A percentile compares a stretch with the other conserved stretches of the same genome.
Evolutionary conservation across 2,888 invertebrate genomes (phyloP).

Genomic region (Epistrophe eligans): DNA sequence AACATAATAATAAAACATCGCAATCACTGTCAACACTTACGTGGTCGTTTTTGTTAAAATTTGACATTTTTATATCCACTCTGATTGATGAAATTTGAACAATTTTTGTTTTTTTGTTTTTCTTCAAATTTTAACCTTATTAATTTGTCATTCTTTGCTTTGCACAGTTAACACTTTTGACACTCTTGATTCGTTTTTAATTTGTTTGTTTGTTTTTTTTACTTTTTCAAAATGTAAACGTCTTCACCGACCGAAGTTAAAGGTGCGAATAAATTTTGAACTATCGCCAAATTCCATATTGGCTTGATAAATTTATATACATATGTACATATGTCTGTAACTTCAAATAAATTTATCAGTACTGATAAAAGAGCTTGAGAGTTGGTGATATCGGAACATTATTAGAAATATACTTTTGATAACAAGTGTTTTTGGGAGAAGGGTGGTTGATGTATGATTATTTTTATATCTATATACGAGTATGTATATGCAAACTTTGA

Average conservation of each 20-base stretch:
- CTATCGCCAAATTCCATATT: slow-evolving; percentile 49
- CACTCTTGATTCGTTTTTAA: no score
- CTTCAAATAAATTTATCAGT: slow-evolving; percentile 63
- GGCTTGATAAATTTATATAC: slow-evolving; percentile 29
- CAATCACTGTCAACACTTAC: slow-evolving; percentile 50
- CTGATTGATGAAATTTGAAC: slow-evolving; percentile 9
- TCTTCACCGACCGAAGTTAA: slow-evolving; percentile 54
- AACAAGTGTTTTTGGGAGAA: slow-evolving; percentile 39
- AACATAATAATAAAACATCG: background rate
- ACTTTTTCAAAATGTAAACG: background rate
- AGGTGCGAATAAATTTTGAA: slow-evolving; percentile 59
- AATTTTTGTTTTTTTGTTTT: slow-evolving; percentile 3
- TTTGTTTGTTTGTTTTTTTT: slow-evolving; percentile 21
- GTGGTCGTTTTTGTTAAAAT: slow-evolving; percentile 61
- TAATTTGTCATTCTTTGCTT: slow-evolving; percentile 52
- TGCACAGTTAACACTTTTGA: slow-evolving; percentile 23
- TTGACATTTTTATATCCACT: slow-evolving; percentile 53
- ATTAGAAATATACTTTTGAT: slow-evolving; percentile 59
- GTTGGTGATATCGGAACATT: slow-evolving; percentile 57
- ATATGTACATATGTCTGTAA: background rate
- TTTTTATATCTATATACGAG: slow-evolving; percentile 11
- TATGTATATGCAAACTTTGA: slow-evolving; percentile 37
- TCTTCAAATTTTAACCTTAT: background rate
- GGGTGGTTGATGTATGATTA: background rate
- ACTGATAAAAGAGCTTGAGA: slow-evolving; percentile 62